Evolutionary conservation across 2,888 invertebrate species (phyloP), one percentile per base, ranked within the genome.

Genomic region (Meteorus colon): DNA sequence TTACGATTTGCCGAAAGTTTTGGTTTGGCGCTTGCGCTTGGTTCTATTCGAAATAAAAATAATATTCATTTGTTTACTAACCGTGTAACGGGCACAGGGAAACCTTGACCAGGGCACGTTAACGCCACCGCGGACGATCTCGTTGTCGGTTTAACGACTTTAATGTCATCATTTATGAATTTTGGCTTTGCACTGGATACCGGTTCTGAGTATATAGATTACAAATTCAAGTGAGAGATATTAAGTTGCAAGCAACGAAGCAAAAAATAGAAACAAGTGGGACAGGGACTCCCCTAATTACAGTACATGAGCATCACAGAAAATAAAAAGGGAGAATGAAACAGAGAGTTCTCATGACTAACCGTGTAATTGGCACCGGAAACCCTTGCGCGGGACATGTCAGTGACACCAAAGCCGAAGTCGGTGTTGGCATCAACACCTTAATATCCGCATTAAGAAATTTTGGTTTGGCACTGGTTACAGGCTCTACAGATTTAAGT

Each of bases 401-500:
- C 79, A 91, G 83, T 63, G 88, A 84, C 75, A 89, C 84, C 78
- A 88, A 91, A 90, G 79, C 82, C 67, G 82, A 83, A 14, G 78
- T 82, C 41, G 84, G 79, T 69, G 86, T 87, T 60, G 87, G 89
- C 77, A 82, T 86, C 74, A 87, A 85, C 82, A 88, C 90, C 83
- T 86, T 88, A 81, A 86, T 86, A 90, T 92, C 81, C 55, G 78
- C 79, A 51, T 81, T 81, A 55, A 87, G 85, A 74, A 89, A 88
- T 81, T 94, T 94, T 80, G 95, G 95, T 82, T 93, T 92, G 78
- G 94, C 93, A 89, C 93, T 93, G 90, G 94, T 94, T 91, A 94
- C 92, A 83, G 95, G 95, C 91, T 95, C 94, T 94, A 87, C 55
- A 55, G 10, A 19, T 55, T 55, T 2, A 8, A 19, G 19, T 19